phyloP scores from a whole-genome alignment of 2,888 invertebrate species.

The Blera fallax region DNA sequence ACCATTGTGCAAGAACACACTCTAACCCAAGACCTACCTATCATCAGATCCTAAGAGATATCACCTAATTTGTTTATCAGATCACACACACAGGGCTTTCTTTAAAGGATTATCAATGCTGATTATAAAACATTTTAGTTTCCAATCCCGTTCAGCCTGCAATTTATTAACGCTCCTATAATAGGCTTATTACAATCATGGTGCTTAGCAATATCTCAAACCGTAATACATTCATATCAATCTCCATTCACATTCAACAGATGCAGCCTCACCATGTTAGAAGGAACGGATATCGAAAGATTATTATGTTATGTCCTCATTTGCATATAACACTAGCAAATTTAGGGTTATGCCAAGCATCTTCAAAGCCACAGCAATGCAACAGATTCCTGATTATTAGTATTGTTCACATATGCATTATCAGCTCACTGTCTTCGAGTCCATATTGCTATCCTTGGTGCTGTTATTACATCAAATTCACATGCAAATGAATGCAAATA shows the following conservation, averaged over 20 bases:
- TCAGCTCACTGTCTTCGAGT: background rate
- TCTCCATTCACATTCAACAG: slow-evolving; percentile 26
- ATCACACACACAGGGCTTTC: background rate
- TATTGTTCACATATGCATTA: slow-evolving; percentile 32
- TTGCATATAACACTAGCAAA: slow-evolving; percentile 31
- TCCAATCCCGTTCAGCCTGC: background rate
- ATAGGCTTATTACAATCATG: background rate
- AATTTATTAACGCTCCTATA: background rate
- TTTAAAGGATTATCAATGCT: background rate
- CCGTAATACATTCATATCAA: slow-evolving; percentile 5
- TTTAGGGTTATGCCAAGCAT: slow-evolving; percentile 21
- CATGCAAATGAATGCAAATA: slow-evolving; percentile 58
- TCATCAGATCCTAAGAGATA: background rate
- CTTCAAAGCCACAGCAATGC: background rate
- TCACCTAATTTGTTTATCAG: background rate
- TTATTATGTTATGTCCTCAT: slow-evolving; percentile 40
- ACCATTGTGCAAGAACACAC: too few species aligned
- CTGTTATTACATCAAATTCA: slow-evolving; percentile 37
- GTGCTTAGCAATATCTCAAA: background rate
- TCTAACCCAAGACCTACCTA: too few species aligned
- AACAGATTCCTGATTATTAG: slow-evolving; percentile 44
- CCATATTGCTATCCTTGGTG: background rate
- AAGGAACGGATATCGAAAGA: slow-evolving; percentile 4
- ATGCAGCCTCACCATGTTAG: background rate
- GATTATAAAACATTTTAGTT: background rate